Base-by-base conservation (phyloP, 1,140 invertebrate genomes). In the Triops longicaudatus region DNA sequence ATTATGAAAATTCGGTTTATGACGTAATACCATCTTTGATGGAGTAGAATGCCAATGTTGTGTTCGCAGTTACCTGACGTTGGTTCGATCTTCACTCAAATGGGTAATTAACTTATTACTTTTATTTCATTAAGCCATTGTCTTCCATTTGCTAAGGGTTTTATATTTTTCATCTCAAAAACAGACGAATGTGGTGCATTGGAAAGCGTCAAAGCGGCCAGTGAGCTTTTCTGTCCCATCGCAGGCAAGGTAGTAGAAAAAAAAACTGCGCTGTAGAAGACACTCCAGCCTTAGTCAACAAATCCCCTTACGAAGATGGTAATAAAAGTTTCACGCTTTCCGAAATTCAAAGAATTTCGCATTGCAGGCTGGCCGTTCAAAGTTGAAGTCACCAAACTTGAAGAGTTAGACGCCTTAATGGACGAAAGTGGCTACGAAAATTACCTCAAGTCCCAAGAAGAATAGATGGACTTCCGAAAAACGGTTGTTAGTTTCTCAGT, bases 201-300 rank as follows among this genome's bases (percentile, higher is more conserved):
- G 76, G 97, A 99, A 85, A 98, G 96, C 85, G 97, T 99, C 0
- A 99, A 99, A 85, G 96, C 97, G 74, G 96, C 95, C 27, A 97
- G 93, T 83, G 97, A 99, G 86, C 86, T 99, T 6, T 98, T 95
- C 83, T 92, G 92, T 79, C 97, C 97, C 2, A 88, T 98, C 1
- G 92, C 91, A 73, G 97, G 97, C 28, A 91, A 88, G 82, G 90
- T 99, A 3, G 87, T 89, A 2, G 95, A 95, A 82, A 92, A n/a
- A n/a, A 93, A 82, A 99, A 99, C 84, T 82, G 82, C 41, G 85
- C 85, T 9, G 90, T 98, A 5, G 93, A 96, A 85, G 89, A 90
- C 73, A 92, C 91, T 80, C 96, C 97, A 6, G 89, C 87, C 1
- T 84, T 98, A 72, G 93, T 99, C 73, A 99, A 99, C 84, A 88